A percentile compares a stretch with the other conserved stretches of the same genome.
phyloP scores from a whole-genome alignment of 2,797 vertebrate species.

The Chromobotia macracanthus region DNA sequence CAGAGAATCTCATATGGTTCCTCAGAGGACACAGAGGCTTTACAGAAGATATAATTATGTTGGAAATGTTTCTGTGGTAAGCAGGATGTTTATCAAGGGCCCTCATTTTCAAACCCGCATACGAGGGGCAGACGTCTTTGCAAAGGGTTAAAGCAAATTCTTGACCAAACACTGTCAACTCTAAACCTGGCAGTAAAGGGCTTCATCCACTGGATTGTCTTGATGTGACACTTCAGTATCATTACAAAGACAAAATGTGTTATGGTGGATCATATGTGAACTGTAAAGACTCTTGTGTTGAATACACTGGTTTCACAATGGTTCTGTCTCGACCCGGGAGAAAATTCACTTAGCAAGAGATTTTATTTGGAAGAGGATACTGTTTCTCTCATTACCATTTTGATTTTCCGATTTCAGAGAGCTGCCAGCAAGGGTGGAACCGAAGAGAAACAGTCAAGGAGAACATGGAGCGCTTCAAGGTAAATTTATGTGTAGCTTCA shows the following conservation, averaged over 20 bases:
- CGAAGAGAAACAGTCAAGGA: constrained; percentile 50
- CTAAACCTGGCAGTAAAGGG: constrained; percentile 29
- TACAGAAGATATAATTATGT: constrained; percentile 77
- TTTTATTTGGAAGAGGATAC: constrained; percentile 36
- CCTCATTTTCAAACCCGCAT: constrained; percentile 79
- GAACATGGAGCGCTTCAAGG: constrained; percentile 40
- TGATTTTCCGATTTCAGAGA: constrained; percentile 27
- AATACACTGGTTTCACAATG: background rate
- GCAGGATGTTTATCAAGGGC: constrained; percentile 74
- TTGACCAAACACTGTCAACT: constrained; percentile 53
- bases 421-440: constrained; percentile 44
- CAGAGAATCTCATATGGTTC: constrained; percentile 69
- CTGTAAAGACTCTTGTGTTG: constrained; percentile 2
- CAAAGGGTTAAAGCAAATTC: constrained; percentile 53
- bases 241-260: constrained; percentile 21
- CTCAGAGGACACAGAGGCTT: constrained; percentile 63
- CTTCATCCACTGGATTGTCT: constrained; percentile 11
- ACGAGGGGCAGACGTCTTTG: constrained; percentile 69
- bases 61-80: constrained; percentile 77
- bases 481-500: constrained; percentile 49
- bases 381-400: constrained; percentile 48
- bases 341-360: constrained; percentile 39
- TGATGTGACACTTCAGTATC: background rate
- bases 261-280: background rate
- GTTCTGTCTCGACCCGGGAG: constrained; percentile 13